Percentiles rank a stretch among this genome's conserved stretches.
These are phyloP conservation scores for Bufotes viridis DNA, from an alignment of 2,797 vertebrate genomes.

Conservation along the genomic window DNA sequence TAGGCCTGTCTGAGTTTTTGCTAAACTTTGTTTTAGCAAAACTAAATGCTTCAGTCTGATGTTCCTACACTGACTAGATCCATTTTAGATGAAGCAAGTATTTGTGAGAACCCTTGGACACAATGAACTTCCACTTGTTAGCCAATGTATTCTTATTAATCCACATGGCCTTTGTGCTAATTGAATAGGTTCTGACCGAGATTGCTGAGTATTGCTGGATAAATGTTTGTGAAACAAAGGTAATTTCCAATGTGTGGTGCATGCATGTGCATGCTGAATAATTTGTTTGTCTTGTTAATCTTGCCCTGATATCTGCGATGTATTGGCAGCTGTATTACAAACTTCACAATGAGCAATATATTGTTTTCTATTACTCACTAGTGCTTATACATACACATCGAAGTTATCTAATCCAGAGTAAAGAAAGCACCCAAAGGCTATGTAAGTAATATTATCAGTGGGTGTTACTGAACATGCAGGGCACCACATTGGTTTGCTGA, in stretches of 20 bases:
- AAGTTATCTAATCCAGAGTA: constrained; percentile 59
- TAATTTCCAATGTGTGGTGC: constrained; percentile 42
- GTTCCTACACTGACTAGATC: not conserved
- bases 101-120: constrained; percentile 20
- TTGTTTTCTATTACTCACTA: constrained; percentile 56
- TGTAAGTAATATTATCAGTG: constrained; percentile 58
- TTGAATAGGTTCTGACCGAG: not conserved
- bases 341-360: constrained; percentile 59
- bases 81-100: not conserved
- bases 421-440: constrained; percentile 61
- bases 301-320: constrained; percentile 37
- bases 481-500: constrained; percentile 44
- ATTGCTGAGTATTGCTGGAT: constrained; percentile 27
- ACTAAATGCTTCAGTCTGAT: not conserved
- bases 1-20: no score
- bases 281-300: constrained; percentile 47
- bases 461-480: constrained; percentile 48
- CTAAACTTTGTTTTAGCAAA: no score
- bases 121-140: constrained; percentile 30
- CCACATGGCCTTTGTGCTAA: constrained; percentile 33
- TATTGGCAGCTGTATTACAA: constrained; percentile 41
- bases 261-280: constrained; percentile 43
- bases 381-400: constrained; percentile 45
- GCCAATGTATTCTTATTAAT: constrained; percentile 17
- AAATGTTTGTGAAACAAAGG: constrained; percentile 48